A percentile compares a stretch with the other conserved stretches of the same genome.
Evolutionary conservation across 2,888 invertebrate species (phyloP).

Genomic region (Leptopilina drosophilae): DNA sequence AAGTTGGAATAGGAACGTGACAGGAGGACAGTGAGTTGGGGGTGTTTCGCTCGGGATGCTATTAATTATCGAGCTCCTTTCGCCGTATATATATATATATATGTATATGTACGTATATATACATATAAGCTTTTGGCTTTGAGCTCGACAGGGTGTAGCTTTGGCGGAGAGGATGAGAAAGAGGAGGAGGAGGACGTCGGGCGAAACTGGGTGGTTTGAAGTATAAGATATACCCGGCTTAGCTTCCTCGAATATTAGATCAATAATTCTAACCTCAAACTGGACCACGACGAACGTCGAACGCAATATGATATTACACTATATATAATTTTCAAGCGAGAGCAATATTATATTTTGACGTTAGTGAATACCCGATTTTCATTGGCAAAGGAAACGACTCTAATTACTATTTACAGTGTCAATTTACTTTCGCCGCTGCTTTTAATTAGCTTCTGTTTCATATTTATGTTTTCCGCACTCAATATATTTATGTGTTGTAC

Average conservation of each 20-base stretch:
- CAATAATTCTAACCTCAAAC: conserved; percentile 74
- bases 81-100: conserved; percentile 57
- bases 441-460: neutral
- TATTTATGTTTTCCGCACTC: neutral
- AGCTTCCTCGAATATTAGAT: conserved; percentile 76
- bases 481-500: no score
- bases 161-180: conserved; percentile 43
- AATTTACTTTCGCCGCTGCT: neutral
- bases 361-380: conserved; percentile 3
- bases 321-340: conserved; percentile 7
- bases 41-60: conserved; percentile 70
- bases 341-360: conserved; percentile 24
- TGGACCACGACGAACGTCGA: conserved; percentile 59
- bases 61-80: conserved; percentile 75
- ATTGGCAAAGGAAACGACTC: conserved; percentile 28
- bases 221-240: conserved; percentile 75
- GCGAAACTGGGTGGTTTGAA: conserved; percentile 60
- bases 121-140: conserved; percentile 66
- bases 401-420: conserved; percentile 20
- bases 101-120: conserved; percentile 30
- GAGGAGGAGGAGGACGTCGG: conserved; percentile 42
- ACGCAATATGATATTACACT: conserved; percentile 47
- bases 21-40: conserved; percentile 52
- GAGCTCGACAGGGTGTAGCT: conserved; percentile 64
- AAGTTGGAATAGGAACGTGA: conserved; percentile 36